A percentile compares a stretch with the other conserved stretches of the same genome.
Evolutionary conservation across 1,140 invertebrate species (phyloP).

Genomic region (Brachionus rubens): DNA sequence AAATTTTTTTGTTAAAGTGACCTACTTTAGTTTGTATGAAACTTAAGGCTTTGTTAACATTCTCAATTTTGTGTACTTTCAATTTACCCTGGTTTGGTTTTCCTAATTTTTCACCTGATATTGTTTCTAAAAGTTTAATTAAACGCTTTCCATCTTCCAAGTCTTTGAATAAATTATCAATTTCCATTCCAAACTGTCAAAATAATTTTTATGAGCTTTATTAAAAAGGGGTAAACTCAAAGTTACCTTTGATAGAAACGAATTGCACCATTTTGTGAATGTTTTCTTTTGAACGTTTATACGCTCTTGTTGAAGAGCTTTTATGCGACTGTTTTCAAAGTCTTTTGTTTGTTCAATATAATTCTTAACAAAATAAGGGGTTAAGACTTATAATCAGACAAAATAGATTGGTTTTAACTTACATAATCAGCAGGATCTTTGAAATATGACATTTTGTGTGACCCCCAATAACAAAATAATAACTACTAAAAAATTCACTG

Average conservation of each 20-base stretch:
- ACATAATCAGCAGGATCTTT: not conserved
- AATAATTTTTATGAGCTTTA: not conserved
- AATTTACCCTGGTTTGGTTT: conserved; percentile 93
- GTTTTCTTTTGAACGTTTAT: conserved; percentile 98
- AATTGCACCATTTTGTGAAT: conserved; percentile 99
- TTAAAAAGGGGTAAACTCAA: conserved; percentile 58
- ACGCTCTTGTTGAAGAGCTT: conserved; percentile 90
- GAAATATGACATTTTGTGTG: conserved; percentile 23
- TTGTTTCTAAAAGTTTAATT: conserved; percentile 94
- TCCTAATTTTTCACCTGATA: conserved; percentile 92
- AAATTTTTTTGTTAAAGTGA: conserved; percentile 66
- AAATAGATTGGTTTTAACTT: not conserved
- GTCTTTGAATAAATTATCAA: conserved; percentile 93
- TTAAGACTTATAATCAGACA: not conserved
- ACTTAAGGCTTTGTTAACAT: conserved; percentile 94
- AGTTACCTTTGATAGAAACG: conserved; percentile 81
- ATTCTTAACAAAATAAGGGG: not conserved
- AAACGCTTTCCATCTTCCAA: conserved; percentile 90
- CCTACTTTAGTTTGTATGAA: conserved; percentile 92
- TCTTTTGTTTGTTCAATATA: conserved; percentile 61
- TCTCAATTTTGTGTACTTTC: conserved; percentile 98
- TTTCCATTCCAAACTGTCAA: conserved; percentile 61
- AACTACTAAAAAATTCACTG: not conserved
- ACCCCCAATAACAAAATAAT: not conserved
- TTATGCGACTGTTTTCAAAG: conserved; percentile 92